phyloP scores from a whole-genome alignment of 2,113 vertebrate genomes.

The Mionectes macconnelli region DNA sequence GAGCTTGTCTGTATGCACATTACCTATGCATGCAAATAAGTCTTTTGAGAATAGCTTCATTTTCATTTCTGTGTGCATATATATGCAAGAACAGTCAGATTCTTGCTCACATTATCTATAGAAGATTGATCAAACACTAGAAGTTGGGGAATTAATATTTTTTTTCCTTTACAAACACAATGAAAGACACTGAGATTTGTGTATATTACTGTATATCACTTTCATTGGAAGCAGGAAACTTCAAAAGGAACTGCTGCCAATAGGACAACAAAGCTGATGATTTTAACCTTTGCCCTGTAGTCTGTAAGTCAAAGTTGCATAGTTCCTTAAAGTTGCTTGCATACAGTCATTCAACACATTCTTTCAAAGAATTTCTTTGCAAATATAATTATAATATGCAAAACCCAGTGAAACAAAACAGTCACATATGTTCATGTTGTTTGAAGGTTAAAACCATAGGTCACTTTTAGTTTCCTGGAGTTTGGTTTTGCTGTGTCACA shows the following conservation, averaged over 20 bases:
- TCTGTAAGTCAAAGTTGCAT: slow-evolving; percentile 56
- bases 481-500: slow-evolving; percentile 46
- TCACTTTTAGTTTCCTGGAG: slow-evolving; percentile 64
- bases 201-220: slow-evolving; percentile 35
- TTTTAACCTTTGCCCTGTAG: slow-evolving; percentile 63
- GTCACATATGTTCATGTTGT: slow-evolving; percentile 60
- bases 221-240: slow-evolving; percentile 56
- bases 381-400: slow-evolving; percentile 67
- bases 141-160: slow-evolving; percentile 32
- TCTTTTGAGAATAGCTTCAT: background rate
- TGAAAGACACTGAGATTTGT: slow-evolving; percentile 58
- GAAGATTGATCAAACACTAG: background rate
- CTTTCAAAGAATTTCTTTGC: slow-evolving; percentile 67
- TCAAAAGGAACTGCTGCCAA: slow-evolving; percentile 51
- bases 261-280: slow-evolving; percentile 32
- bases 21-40: background rate
- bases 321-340: slow-evolving; percentile 57
- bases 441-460: slow-evolving; percentile 60
- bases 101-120: background rate
- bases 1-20: background rate
- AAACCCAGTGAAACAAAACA: slow-evolving; percentile 63
- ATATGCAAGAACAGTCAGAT: background rate
- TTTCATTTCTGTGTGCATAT: background rate
- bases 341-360: background rate
- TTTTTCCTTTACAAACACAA: slow-evolving; percentile 44